Base-by-base conservation (phyloP, 2,113 vertebrate species). In the Archocentrus centrarchus region DNA sequence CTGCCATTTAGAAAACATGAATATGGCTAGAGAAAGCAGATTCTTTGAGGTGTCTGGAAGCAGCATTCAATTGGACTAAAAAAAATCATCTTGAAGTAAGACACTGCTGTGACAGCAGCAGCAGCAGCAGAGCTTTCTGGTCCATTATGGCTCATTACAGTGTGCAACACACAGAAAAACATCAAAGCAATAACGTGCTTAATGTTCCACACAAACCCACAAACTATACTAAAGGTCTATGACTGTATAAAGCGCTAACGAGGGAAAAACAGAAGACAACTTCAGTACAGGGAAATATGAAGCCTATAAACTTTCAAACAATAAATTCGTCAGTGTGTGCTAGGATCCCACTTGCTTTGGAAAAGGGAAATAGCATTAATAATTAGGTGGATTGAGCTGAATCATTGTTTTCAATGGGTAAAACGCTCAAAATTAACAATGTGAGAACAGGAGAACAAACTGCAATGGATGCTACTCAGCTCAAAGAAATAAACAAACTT, bases 31-130 rank as follows among this genome's bases (percentile, higher is more conserved):
- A 61, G n/a, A 47, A 27, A 58, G 55, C 53, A 6, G 47, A 62
- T 78, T 60, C 24, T 80, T 62, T 85, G 73, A 82, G 59, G 80
- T 89, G 59, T 80, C 44, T 88, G 64, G 10, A 41, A 89, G 62
- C 60, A 53, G 41, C 59, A 59, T 61, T 50, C 2, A 20, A 30
- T 59, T 41, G 20, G 55, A 62, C 24, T 24, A 8, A 35, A 55
- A 20, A 77, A 73, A 80, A 59, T 75, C 70, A 70, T 53, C 57
- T 77, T 32, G 35, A 59, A 83, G 78, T 81, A 27, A 75, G 22
- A 59, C 73, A 30, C 32, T 32, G 70, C 58, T 75, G 24, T 60
- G 47, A 59, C 7, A 66, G 73, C 63, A 75, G 53, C 7, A 66
- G 83, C 41, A 68, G 58, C 59, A 81, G 73, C 44, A 18, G 32